Base-by-base conservation (phyloP, 2,888 invertebrate species). In the Philhelius pedissequus region DNA sequence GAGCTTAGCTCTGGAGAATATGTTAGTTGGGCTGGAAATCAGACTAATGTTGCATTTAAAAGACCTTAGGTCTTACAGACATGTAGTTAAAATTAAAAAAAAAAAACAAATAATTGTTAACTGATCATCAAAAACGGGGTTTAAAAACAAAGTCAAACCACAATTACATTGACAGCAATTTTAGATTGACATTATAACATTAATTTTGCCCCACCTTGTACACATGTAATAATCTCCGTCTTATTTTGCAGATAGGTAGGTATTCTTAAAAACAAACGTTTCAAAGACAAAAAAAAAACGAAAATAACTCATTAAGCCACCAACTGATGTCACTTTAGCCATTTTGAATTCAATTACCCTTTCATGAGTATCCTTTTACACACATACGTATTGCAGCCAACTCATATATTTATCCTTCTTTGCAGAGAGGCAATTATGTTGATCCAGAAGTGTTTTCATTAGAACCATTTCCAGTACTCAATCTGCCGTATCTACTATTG, bases 401-500 rank as follows among this genome's bases (percentile, higher is more conserved):
- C 40, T 38, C 30, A n/a, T 62, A 43, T 20, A 13, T 62, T 3
- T 27, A 58, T 13, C 25, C 20, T 25, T 9, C 8, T 40, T 11
- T 7, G 7, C 62, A 15, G 4, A 68, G 22, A 52, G 58, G 66
- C 66, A 73, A 73, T 79, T 43, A 79, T 15, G 38, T n/a, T 35
- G 48, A 66, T 40, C 50, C 60, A 60, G 45, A 27, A 52, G 43
- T 79, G 68, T 73, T 73, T 71, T 73, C 8, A 56, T 64, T 56
- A 58, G 64, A 71, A 15, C 56, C 48, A 64, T 71, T 71, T 71
- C 9, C 43, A 73, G 58, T 52, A 79, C 68, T 58, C 60, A 15
- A 45, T 18, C 40, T 52, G 8, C 32, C 58, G 58, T 43, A 52
- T 15, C 32, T 27, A 27, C 7, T n/a, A n/a, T 18, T 18, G n/a